These are phyloP conservation scores for Aphidoletes aphidimyza DNA, from an alignment of 2,888 invertebrate genomes.

Conservation along the genomic window DNA sequence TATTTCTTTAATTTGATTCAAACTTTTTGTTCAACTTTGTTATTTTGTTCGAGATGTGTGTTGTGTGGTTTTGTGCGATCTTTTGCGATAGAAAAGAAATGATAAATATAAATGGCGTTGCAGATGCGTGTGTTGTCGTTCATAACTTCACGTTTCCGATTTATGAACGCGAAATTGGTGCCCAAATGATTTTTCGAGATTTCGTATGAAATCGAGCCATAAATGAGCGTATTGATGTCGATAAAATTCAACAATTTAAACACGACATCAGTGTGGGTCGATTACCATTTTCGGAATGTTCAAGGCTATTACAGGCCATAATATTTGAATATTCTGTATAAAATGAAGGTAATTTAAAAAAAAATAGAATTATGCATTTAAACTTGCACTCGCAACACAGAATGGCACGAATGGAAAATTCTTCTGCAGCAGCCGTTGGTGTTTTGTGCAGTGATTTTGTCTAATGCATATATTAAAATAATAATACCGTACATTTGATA, in stretches of 20 bases:
- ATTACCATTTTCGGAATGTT: not conserved
- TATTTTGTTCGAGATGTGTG: too few species aligned
- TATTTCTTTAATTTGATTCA: not conserved
- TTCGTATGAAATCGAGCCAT: conserved; percentile 1
- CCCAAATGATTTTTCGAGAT: too few species aligned
- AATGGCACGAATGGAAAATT: too few species aligned
- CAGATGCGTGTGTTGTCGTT: not conserved
- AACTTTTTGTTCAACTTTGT: too few species aligned
- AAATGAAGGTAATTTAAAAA: not conserved
- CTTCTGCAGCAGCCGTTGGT: too few species aligned
- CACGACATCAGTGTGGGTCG: conserved; percentile 1
- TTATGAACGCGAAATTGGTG: not conserved
- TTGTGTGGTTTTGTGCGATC: too few species aligned
- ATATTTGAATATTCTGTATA: not conserved
- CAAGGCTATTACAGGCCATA: not conserved
- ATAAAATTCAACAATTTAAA: not conserved
- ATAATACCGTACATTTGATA: not conserved
- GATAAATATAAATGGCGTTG: not conserved
- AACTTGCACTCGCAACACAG: too few species aligned
- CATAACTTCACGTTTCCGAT: not conserved
- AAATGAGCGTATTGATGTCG: not conserved
- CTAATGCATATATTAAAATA: not conserved
- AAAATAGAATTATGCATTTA: not conserved
- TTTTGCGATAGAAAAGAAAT: too few species aligned
- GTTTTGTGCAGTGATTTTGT: not conserved